phyloP scores from a whole-genome alignment of 2,113 vertebrate genomes.

The Mormyrus lacerda region DNA sequence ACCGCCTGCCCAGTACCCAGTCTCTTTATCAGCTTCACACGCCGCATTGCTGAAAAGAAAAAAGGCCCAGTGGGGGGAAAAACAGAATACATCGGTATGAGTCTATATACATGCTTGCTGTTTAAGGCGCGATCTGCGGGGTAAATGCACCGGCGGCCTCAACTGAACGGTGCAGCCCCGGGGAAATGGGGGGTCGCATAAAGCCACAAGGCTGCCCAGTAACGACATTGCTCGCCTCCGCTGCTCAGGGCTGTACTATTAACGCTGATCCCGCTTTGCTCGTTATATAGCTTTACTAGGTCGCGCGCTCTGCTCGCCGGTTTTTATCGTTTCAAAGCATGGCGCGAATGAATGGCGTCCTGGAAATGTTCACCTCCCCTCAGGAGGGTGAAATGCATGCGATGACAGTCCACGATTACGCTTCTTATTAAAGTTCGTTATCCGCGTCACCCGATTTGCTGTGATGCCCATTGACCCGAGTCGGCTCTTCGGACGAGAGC shows the following conservation, averaged over 20 bases:
- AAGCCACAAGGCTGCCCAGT: background rate
- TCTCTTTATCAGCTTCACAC: background rate
- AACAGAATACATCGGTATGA: constrained; percentile 6
- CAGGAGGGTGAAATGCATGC: background rate
- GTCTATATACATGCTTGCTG: background rate
- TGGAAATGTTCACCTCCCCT: background rate
- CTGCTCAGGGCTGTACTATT: background rate
- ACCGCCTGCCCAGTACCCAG: background rate
- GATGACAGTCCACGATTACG: background rate
- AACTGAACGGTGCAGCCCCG: background rate
- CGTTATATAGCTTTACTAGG: background rate
- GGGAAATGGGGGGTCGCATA: background rate
- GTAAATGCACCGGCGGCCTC: background rate
- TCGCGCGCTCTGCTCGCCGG: background rate
- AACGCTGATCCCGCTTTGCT: background rate
- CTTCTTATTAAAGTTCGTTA: background rate
- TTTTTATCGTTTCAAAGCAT: background rate
- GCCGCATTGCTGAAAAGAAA: background rate
- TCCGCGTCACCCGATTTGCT: background rate
- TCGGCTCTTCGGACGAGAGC: background rate
- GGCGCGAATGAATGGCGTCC: background rate
- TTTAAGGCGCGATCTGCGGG: background rate
- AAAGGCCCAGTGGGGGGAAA: background rate
- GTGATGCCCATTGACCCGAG: background rate
- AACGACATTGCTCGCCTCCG: background rate